Evolutionary conservation across 2,113 vertebrate species (phyloP).

Genomic region (Perca flavescens): DNA sequence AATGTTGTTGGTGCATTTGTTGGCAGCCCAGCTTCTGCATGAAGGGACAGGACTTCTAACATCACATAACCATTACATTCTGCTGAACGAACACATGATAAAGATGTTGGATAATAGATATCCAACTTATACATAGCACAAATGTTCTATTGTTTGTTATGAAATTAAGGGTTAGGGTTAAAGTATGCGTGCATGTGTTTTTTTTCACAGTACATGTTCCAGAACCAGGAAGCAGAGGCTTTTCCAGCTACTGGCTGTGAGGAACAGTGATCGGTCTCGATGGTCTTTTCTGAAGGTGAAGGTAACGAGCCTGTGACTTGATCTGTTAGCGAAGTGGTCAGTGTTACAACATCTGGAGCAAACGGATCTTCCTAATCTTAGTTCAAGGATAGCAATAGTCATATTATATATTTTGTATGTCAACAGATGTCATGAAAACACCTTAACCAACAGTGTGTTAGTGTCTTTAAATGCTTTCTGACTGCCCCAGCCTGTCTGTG

Average conservation of each 20-base stretch:
- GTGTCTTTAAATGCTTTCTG: neutral
- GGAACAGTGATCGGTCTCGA: constrained; percentile 76
- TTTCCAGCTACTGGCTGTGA: constrained; percentile 76
- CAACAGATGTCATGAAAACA: neutral
- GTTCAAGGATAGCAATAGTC: neutral
- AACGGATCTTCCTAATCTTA: neutral
- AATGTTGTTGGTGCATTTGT: neutral
- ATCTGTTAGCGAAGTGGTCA: neutral
- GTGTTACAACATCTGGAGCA: neutral
- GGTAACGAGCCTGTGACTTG: constrained; percentile 41
- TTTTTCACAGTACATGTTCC: constrained; percentile 83
- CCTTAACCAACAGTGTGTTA: neutral
- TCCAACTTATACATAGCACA: neutral
- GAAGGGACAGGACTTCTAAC: neutral
- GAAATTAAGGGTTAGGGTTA: neutral
- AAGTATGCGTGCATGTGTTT: constrained; percentile 1
- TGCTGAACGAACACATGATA: neutral
- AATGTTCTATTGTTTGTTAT: neutral
- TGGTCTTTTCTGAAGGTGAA: constrained; percentile 33
- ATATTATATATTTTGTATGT: neutral
- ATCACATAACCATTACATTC: neutral
- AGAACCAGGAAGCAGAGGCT: constrained; percentile 81
- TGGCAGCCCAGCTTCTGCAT: neutral
- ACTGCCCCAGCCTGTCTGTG: neutral
- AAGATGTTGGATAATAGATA: neutral